Evolutionary conservation across 2,797 vertebrate genomes (phyloP).

Genomic region (Sebastes iracundus): DNA sequence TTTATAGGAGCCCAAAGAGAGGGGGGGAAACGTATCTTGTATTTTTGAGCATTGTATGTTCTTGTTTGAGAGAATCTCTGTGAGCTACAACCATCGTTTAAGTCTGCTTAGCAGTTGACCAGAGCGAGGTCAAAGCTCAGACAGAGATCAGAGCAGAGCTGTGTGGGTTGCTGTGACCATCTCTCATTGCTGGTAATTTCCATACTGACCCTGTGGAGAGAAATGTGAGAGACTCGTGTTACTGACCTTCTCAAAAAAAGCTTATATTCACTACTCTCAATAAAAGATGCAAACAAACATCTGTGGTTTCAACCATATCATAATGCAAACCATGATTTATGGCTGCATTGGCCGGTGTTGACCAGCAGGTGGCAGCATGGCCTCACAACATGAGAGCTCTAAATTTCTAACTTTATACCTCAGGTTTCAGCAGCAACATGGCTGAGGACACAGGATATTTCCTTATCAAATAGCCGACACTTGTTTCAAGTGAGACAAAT

Average conservation of each 20-base stretch:
- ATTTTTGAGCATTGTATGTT: constrained; percentile 54
- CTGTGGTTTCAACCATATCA: constrained; percentile 54
- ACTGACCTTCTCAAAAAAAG: constrained; percentile 45
- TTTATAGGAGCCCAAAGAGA: constrained; percentile 50
- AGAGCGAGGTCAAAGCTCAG: constrained; percentile 77
- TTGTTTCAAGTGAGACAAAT: constrained; percentile 52
- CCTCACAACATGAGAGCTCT: constrained; percentile 64
- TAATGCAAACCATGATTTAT: constrained; percentile 65
- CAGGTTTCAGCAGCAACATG: constrained; percentile 64
- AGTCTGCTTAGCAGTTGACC: constrained; percentile 73
- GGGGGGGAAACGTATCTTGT: constrained; percentile 26
- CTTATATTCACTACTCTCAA: constrained; percentile 45
- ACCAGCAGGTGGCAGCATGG: constrained; percentile 85
- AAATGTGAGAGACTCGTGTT: constrained; percentile 62
- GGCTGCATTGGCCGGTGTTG: constrained; percentile 68
- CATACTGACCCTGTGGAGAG: constrained; percentile 92
- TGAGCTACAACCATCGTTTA: constrained; percentile 81
- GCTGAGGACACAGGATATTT: constrained; percentile 49
- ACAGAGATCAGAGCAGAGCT: constrained; percentile 76
- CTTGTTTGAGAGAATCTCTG: constrained; percentile 65
- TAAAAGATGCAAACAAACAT: constrained; percentile 61
- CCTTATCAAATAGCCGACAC: constrained; percentile 39
- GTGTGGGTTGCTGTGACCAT: constrained; percentile 79
- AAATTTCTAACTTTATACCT: constrained; percentile 46
- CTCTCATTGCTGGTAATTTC: constrained; percentile 98